Evolutionary conservation across 1,140 invertebrate genomes (phyloP).

Genomic region (Dufourea novaeangliae): DNA sequence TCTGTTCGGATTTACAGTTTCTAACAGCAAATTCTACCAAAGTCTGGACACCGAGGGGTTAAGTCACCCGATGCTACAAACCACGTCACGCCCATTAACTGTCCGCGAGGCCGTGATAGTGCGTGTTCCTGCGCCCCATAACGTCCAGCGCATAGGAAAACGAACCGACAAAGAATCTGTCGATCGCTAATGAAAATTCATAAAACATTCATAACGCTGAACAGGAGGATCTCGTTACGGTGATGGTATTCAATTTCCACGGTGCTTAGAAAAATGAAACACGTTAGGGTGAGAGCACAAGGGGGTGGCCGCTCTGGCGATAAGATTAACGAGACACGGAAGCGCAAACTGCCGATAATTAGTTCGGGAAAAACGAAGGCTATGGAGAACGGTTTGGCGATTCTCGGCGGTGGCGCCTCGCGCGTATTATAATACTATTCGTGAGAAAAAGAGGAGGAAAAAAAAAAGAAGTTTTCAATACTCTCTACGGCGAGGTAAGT

Average conservation of each 20-base stretch:
- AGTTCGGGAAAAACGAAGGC: slow-evolving; percentile 38
- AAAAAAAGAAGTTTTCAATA: slow-evolving; percentile 55
- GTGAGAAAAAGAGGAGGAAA: not conserved
- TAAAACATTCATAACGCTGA: slow-evolving; percentile 33
- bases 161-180: not conserved
- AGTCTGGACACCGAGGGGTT: not conserved
- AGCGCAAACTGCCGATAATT: slow-evolving; percentile 50
- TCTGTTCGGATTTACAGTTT: too few relatives aligned
- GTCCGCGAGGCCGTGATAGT: not conserved
- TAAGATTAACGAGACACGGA: slow-evolving; percentile 50
- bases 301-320: not conserved
- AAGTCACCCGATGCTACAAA: slow-evolving; percentile 25
- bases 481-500: slow-evolving; percentile 28
- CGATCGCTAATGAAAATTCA: slow-evolving; percentile 15
- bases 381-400: slow-evolving; percentile 24
- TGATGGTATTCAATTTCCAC: slow-evolving; percentile 44
- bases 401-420: not conserved
- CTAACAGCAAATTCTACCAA: too few relatives aligned
- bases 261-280: not conserved
- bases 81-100: not conserved
- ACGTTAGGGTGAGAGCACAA: too few relatives aligned
- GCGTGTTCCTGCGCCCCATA: not conserved
- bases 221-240: slow-evolving; percentile 26
- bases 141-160: not conserved
- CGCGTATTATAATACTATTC: not conserved